phyloP scores from a whole-genome alignment of 2,888 invertebrate genomes.

The Limnephilus lunatus region DNA sequence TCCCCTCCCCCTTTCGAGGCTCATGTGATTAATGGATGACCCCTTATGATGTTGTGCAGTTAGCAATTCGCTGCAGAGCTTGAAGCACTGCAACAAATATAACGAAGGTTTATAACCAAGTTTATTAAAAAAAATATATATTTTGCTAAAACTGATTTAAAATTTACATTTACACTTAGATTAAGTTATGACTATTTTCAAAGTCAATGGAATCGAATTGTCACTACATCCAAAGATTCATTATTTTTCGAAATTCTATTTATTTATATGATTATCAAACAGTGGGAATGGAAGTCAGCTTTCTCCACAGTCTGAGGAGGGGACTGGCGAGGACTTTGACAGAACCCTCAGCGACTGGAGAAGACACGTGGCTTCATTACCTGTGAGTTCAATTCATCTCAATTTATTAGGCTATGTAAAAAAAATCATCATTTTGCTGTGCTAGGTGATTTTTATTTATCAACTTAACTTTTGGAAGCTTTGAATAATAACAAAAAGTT shows the following conservation, averaged over 20 bases:
- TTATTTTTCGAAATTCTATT: neutral
- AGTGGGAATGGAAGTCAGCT: constrained; percentile 52
- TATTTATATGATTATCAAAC: neutral
- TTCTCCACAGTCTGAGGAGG: constrained; percentile 51
- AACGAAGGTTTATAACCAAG: neutral
- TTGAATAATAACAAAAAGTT: neutral
- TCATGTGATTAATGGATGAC: too few relatives aligned
- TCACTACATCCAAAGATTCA: neutral
- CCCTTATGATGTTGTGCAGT: too few relatives aligned
- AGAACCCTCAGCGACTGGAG: constrained; percentile 60
- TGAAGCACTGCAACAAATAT: neutral
- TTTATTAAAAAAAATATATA: neutral
- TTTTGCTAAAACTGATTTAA: neutral
- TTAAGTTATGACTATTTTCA: too few relatives aligned
- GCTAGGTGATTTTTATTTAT: too few relatives aligned
- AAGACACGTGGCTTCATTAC: constrained; percentile 59
- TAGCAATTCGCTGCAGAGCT: too few relatives aligned
- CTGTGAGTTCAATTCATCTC: constrained; percentile 46
- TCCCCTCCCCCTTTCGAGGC: too few relatives aligned
- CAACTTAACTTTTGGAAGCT: too few relatives aligned
- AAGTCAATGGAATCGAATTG: too few relatives aligned
- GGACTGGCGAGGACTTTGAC: constrained; percentile 57
- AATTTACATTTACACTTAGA: too few relatives aligned
- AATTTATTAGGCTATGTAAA: neutral
- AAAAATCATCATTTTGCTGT: neutral